Evolutionary conservation across 1,140 invertebrate species (phyloP), one percentile per base, ranked within the genome.

Genomic region (Oryzaephilus surinamensis): DNA sequence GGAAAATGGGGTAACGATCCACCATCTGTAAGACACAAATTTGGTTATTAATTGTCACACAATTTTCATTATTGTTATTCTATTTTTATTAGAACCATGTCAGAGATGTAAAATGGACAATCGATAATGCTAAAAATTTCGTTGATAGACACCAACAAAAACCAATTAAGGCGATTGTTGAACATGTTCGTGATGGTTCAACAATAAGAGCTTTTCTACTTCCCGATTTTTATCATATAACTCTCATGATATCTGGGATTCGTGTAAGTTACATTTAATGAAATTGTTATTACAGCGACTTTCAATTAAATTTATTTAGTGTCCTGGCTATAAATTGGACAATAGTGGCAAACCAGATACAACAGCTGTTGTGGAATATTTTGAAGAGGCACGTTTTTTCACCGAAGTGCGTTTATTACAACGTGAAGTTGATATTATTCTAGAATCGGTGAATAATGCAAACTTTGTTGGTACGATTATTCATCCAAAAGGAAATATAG

Each of bases 131-230:
- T 4, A 72, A 81, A 26, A 70, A 74, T 30, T 79, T 95, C 59
- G 81, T 92, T 7, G 87, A 92, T 37, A 79, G 84, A 43, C 76
- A 77, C 43, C 75, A 75, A 18, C 74, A 77, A 20, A 86, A 91
- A 55, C 84, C 83, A 0, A 66, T 93, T 7, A 72, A 79, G 61
- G 91, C 90, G 32, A 77, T 97, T 16, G 85, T 98, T 55, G 93
- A 97, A 64, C 84, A 94, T 71, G 92, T 99, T 1, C 73, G 92
- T 41, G 94, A 98, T 69, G 95, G 95, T 2, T 96, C 92, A 12
- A 97, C 94, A 1, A 75, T 97, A 2, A 73, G 92, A 42, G 82
- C 84, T 1, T 87, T 96, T 48, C 63, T 99, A 1, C 58, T 95
- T 18, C 92, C 93, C 3, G 78, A 82, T 41, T 94, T 81, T 61